These are phyloP conservation scores for Drosophila vallismaia DNA, from an alignment of 2,888 invertebrate species.

Conservation along the genomic window DNA sequence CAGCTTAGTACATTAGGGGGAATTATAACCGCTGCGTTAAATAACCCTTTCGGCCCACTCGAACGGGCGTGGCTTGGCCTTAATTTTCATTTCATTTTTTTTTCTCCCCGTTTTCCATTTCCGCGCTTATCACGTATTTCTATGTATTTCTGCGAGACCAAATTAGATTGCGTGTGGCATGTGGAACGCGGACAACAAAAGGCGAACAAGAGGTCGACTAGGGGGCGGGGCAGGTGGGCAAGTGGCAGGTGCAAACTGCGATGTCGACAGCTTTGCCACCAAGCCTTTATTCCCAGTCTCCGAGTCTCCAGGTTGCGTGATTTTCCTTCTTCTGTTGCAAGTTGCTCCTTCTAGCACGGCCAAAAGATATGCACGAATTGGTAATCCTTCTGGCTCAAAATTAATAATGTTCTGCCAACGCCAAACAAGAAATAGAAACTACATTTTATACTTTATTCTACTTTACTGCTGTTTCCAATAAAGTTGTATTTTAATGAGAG, in stretches of 20 bases:
- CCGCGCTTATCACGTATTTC: conserved; percentile 62
- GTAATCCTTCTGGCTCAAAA: conserved; percentile 34
- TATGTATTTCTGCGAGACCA: conserved; percentile 30
- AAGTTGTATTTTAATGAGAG: neutral
- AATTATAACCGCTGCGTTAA: conserved; percentile 24
- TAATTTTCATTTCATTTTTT: conserved; percentile 19
- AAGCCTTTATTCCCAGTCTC: conserved; percentile 3
- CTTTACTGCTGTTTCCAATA: neutral
- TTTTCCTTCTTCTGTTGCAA: conserved; percentile 22
- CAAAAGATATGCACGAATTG: conserved; percentile 26
- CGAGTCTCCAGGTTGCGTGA: conserved; percentile 22
- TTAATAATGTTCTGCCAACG: conserved; percentile 30
- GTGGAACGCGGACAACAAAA: conserved; percentile 42
- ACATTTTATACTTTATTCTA: neutral
- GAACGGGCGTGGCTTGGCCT: conserved; percentile 34
- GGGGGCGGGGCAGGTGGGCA: neutral
- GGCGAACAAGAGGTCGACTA: neutral
- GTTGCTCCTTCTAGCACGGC: conserved; percentile 9
- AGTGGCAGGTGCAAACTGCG: conserved; percentile 65
- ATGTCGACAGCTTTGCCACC: conserved; percentile 41
- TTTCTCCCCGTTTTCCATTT: conserved; percentile 41
- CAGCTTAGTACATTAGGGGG: conserved; percentile 31
- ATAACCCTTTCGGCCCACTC: conserved; percentile 26
- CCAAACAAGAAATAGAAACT: neutral
- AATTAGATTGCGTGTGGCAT: conserved; percentile 74